Evolutionary conservation across 2,888 invertebrate species (phyloP).

Genomic region (Heliconius ethilla): DNA sequence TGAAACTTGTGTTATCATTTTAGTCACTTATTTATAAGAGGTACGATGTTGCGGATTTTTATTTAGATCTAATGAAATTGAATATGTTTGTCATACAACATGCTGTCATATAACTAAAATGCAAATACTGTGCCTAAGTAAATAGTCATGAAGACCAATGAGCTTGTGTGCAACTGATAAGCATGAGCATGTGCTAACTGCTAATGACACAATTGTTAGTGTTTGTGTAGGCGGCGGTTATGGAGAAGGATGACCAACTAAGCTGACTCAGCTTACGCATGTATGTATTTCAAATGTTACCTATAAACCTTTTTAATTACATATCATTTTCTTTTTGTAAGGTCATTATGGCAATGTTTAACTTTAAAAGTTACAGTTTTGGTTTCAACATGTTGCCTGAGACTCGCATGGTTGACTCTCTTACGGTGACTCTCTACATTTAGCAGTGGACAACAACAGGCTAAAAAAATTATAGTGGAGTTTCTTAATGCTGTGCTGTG

Average conservation of each 20-base stretch:
- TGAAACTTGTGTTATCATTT: too few species aligned
- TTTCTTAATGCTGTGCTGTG: background rate
- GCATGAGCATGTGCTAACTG: conserved; percentile 2
- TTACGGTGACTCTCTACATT: too few species aligned
- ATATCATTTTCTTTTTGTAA: background rate
- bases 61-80: too few species aligned
- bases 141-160: conserved; percentile 1
- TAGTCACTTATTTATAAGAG: too few species aligned
- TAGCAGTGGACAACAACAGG: too few species aligned
- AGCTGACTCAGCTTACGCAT: conserved; percentile 33
- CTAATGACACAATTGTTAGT: conserved; percentile 36
- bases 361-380: background rate
- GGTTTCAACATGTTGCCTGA: background rate
- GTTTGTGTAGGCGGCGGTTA: conserved; percentile 27
- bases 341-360: background rate
- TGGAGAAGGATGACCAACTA: conserved; percentile 23
- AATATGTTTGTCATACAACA: too few species aligned
- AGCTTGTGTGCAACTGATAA: conserved; percentile 37
- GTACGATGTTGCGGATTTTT: too few species aligned
- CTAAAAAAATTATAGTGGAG: too few species aligned
- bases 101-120: background rate
- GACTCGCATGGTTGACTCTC: too few species aligned
- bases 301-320: background rate
- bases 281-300: background rate
- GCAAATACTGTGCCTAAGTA: background rate